Evolutionary conservation across 2,113 vertebrate genomes (phyloP).

Genomic region (Crotalus helleri): DNA sequence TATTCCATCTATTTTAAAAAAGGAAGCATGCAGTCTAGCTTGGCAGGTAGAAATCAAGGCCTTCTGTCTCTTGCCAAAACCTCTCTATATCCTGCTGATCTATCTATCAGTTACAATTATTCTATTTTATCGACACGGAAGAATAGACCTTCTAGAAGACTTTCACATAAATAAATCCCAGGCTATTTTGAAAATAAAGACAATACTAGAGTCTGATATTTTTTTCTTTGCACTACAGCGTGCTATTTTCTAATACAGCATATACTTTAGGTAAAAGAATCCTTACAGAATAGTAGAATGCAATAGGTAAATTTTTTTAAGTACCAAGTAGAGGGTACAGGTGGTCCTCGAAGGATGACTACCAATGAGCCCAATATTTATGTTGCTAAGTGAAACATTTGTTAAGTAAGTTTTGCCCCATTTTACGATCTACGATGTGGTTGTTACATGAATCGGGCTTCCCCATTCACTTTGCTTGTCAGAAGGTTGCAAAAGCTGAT

Average conservation of each 20-base stretch:
- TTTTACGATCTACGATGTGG: no score
- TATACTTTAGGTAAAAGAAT: background rate
- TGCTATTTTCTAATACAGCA: background rate
- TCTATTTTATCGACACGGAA: background rate
- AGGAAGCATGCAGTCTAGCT: background rate
- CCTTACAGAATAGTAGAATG: background rate
- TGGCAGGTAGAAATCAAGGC: background rate
- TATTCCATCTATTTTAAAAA: background rate
- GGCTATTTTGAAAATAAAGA: background rate
- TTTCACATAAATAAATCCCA: background rate
- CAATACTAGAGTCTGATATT: background rate
- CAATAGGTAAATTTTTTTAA: background rate
- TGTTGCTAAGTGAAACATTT: background rate
- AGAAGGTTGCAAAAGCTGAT: no score
- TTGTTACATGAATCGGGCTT: no score
- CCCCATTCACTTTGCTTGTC: no score
- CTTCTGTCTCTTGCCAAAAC: background rate
- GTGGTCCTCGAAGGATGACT: background rate
- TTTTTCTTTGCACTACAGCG: background rate
- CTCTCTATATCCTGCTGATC: background rate
- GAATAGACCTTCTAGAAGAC: background rate
- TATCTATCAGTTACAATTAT: background rate
- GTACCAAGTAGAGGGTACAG: background rate
- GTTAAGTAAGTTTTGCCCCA: background rate
- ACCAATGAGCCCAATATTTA: background rate